These are phyloP conservation scores for Chunga burmeisteri DNA, from an alignment of 2,113 vertebrate species.

Conservation along the genomic window DNA sequence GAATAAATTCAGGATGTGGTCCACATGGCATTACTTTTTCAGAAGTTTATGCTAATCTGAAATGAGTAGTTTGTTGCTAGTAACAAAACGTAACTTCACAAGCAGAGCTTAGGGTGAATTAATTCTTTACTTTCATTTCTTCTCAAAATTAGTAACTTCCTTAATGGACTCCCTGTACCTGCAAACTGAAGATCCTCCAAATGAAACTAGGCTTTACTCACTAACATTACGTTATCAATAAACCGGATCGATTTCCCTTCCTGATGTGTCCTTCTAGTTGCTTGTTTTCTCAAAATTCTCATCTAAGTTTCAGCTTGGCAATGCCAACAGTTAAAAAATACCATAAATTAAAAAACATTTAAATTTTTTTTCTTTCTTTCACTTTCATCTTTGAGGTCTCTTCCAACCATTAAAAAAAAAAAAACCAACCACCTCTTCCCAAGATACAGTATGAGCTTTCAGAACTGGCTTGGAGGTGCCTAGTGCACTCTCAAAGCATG, in stretches of 20 bases:
- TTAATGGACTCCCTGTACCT: background rate
- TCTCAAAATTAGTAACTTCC: background rate
- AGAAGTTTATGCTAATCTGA: background rate
- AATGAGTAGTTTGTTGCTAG: background rate
- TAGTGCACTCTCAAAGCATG: slow-evolving; percentile 35
- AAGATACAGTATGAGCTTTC: slow-evolving; percentile 35
- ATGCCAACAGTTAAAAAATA: slow-evolving; percentile 1
- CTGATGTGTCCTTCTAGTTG: background rate
- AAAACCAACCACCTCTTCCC: slow-evolving; percentile 17
- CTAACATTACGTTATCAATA: background rate
- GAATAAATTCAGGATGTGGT: background rate
- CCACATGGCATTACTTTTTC: background rate
- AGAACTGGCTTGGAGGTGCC: background rate
- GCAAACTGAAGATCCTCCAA: background rate
- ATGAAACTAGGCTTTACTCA: background rate
- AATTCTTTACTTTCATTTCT: background rate
- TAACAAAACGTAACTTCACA: background rate
- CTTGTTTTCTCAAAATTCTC: background rate
- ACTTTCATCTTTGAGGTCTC: background rate
- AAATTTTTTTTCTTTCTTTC: background rate
- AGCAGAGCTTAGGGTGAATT: background rate
- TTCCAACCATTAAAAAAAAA: too few species aligned
- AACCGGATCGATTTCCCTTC: background rate
- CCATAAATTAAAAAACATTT: background rate
- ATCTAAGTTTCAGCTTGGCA: background rate